Evolutionary conservation across 2,797 vertebrate species (phyloP).

Genomic region (Neolamprologus multifasciatus): DNA sequence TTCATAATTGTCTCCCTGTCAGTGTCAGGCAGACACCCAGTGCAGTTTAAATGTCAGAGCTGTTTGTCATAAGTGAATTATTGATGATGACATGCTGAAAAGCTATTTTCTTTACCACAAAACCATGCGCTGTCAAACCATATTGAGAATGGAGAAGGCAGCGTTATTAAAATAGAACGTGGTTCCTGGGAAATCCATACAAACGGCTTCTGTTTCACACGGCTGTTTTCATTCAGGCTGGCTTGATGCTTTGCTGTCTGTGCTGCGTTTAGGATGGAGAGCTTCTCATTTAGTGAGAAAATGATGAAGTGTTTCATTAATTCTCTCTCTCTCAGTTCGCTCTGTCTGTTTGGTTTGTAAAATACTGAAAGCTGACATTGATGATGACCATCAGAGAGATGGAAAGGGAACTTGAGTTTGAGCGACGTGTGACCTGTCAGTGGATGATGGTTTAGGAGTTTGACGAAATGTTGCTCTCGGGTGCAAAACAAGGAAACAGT

Average conservation of each 20-base stretch:
- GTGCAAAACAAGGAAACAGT: background rate
- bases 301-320: background rate
- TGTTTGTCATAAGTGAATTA: constrained; percentile 76
- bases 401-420: background rate
- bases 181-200: background rate
- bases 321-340: background rate
- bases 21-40: constrained; percentile 55
- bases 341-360: background rate
- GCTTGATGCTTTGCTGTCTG: constrained; percentile 3
- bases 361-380: constrained; percentile 5
- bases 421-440: constrained; percentile 24
- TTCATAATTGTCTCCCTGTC: constrained; percentile 54
- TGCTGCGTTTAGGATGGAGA: background rate
- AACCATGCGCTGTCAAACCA: constrained; percentile 41
- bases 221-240: constrained; percentile 5
- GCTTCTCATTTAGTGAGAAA: constrained; percentile 1
- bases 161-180: background rate
- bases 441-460: background rate
- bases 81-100: constrained; percentile 76
- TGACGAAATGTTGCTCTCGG: constrained; percentile 12
- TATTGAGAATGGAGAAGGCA: background rate
- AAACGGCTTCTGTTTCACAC: background rate
- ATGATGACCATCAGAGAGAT: constrained; percentile 23
- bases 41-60: constrained; percentile 74
- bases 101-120: constrained; percentile 57